A percentile compares a stretch with the other conserved stretches of the same genome.
phyloP scores from a whole-genome alignment of 1,140 invertebrate species.

The Luehdorfia chinensis region DNA sequence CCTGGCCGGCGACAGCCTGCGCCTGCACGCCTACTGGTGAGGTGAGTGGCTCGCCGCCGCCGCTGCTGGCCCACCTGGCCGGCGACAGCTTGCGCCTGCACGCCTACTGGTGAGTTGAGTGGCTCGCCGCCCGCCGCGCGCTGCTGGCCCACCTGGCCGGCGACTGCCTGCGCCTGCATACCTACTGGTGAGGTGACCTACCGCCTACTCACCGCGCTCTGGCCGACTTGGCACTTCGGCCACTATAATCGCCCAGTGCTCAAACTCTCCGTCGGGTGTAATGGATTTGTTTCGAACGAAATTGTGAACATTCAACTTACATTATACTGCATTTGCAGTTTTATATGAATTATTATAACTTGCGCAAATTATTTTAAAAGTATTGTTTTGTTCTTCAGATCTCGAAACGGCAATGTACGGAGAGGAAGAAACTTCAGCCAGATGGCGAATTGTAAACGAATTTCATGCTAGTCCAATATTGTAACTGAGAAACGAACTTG shows the following conservation, averaged over 20 bases:
- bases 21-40: constrained; percentile 92
- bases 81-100: constrained; percentile 94
- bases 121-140: constrained; percentile 75
- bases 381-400: too few species aligned
- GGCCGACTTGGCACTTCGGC: too few species aligned
- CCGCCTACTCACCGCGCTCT: too few species aligned
- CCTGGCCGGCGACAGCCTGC: constrained; percentile 92
- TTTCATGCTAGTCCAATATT: constrained; percentile 72
- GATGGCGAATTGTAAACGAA: constrained; percentile 50
- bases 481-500: constrained; percentile 62
- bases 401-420: too few species aligned
- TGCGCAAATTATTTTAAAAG: too few species aligned
- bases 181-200: constrained; percentile 83
- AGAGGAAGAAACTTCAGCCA: constrained; percentile 2
- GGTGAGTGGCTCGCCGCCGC: constrained; percentile 38
- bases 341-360: too few species aligned
- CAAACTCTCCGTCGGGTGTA: too few species aligned
- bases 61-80: constrained; percentile 93
- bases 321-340: too few species aligned
- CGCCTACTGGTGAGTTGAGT: constrained; percentile 84
- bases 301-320: too few species aligned
- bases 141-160: constrained; percentile 93
- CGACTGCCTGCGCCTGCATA: constrained; percentile 92
- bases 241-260: too few species aligned
- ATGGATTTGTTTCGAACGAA: too few species aligned